Evolutionary conservation across 2,113 vertebrate genomes (phyloP).

Genomic region (Psilopsiagon aurifrons): DNA sequence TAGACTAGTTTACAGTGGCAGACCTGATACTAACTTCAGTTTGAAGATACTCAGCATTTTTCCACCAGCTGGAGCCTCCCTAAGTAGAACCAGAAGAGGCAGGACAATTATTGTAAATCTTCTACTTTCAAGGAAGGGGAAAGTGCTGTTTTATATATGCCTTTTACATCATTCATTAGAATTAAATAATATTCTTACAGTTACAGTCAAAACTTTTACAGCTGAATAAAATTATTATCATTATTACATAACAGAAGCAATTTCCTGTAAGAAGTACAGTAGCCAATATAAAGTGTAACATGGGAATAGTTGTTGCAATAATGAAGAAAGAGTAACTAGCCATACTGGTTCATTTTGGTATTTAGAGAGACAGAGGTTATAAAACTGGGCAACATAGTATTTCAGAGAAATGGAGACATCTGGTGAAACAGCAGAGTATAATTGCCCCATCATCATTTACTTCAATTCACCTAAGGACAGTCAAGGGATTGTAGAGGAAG

Average conservation of each 20-base stretch:
- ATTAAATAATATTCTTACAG: not conserved
- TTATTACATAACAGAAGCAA: not conserved
- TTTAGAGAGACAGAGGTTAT: not conserved
- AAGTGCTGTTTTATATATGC: not conserved
- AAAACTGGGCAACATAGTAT: not conserved
- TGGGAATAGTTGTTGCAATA: not conserved
- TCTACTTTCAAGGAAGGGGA: not conserved
- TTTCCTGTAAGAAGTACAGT: not conserved
- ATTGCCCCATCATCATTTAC: not conserved
- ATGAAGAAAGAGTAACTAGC: not conserved
- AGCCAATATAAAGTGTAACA: not conserved
- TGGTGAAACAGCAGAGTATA: slow-evolving; percentile 21
- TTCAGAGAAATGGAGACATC: slow-evolving; percentile 5
- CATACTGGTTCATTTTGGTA: not conserved
- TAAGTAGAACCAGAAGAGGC: not conserved
- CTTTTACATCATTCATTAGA: not conserved
- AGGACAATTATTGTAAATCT: not conserved
- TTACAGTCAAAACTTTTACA: not conserved
- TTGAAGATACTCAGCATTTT: not conserved
- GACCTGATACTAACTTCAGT: not conserved
- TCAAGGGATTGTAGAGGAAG: not conserved
- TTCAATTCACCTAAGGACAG: slow-evolving; percentile 7
- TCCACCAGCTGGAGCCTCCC: not conserved
- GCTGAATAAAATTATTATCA: not conserved
- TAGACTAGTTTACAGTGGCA: not conserved